A percentile compares a stretch with the other conserved stretches of the same genome.
Evolutionary conservation across 2,888 invertebrate species (phyloP).

Genomic region (Meiosimyza decipiens): DNA sequence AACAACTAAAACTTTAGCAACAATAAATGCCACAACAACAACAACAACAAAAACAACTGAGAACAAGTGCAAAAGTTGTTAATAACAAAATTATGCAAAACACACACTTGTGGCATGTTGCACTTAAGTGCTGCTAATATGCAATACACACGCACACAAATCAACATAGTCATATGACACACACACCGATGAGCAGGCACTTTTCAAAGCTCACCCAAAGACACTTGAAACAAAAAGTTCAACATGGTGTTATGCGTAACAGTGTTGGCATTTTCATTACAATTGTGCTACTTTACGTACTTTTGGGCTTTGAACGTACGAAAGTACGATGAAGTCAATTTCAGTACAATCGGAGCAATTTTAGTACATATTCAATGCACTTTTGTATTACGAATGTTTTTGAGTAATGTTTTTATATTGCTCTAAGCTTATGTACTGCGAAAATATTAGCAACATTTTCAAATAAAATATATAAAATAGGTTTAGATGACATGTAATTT

Average conservation of each 20-base stretch:
- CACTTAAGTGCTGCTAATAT: constrained; percentile 30
- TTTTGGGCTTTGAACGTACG: no score
- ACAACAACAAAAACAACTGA: constrained; percentile 7
- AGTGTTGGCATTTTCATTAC: no score
- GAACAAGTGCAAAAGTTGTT: constrained; percentile 34
- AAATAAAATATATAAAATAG: no score
- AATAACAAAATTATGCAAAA: constrained; percentile 44
- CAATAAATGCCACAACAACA: constrained; percentile 4
- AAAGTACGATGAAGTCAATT: no score
- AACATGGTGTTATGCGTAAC: neutral
- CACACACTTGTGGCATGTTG: constrained; percentile 42
- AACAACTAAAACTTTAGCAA: neutral
- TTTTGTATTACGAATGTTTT: no score
- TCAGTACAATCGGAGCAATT: no score
- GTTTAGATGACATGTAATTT: no score
- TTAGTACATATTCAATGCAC: no score
- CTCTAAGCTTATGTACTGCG: no score
- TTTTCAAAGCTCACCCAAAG: neutral
- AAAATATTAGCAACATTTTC: no score
- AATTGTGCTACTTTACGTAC: no score
- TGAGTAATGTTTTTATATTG: no score
- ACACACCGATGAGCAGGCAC: neutral
- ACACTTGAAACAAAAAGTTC: constrained; percentile 10
- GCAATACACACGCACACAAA: constrained; percentile 14
- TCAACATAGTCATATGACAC: neutral